A percentile compares a stretch with the other conserved stretches of the same genome.
These are phyloP conservation scores for Neostethus bicornis DNA, from an alignment of 2,797 vertebrate species.

Conservation along the genomic window DNA sequence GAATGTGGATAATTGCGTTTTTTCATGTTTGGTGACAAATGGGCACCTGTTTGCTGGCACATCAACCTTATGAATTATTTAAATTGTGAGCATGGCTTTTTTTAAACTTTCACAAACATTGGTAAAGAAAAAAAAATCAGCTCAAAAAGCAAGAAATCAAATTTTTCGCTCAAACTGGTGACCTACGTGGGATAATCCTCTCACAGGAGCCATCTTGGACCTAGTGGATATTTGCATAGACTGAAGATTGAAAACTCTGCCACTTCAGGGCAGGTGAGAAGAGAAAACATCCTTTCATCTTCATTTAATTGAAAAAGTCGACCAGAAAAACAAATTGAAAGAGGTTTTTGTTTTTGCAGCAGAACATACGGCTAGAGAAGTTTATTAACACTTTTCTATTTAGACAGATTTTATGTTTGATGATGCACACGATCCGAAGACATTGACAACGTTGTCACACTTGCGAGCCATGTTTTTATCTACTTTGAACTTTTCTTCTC, in stretches of 20 bases:
- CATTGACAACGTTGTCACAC: no score
- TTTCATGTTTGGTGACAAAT: background rate
- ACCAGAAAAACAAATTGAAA: conserved; percentile 21
- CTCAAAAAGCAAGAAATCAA: background rate
- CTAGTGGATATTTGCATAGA: conserved; percentile 1
- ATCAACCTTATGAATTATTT: conserved; percentile 3
- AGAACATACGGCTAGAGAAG: no score
- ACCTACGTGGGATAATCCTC: background rate
- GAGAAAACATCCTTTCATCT: conserved; percentile 6
- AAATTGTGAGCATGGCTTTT: background rate
- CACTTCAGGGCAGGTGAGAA: conserved; percentile 1
- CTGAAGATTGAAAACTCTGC: background rate
- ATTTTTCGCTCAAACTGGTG: background rate
- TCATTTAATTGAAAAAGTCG: conserved; percentile 36
- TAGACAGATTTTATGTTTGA: no score
- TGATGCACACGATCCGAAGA: no score
- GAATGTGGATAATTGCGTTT: conserved; percentile 4
- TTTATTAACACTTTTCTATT: no score
- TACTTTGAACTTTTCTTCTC: no score
- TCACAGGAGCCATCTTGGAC: conserved; percentile 1
- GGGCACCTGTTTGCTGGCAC: background rate
- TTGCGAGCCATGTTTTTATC: no score
- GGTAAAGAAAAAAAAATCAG: background rate
- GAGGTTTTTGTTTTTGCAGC: background rate
- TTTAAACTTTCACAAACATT: background rate